Percentiles rank a stretch among this genome's conserved stretches.
phyloP scores from a whole-genome alignment of 1,140 invertebrate species.

The Meteorus sp. region DNA sequence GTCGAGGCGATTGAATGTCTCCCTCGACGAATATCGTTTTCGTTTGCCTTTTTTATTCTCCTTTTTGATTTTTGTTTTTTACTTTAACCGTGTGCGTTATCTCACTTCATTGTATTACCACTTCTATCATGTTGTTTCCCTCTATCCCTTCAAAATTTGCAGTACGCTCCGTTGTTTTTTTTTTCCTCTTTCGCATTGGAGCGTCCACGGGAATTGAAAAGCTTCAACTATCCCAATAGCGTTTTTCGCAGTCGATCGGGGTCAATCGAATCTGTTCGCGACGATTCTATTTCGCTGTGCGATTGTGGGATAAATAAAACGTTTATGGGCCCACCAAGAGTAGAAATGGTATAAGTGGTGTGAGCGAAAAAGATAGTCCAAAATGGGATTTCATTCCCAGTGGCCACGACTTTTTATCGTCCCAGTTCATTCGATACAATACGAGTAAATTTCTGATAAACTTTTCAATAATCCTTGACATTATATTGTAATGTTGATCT shows the following conservation, averaged over 20 bases:
- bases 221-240: constrained; percentile 30
- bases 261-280: constrained; percentile 40
- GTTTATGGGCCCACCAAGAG: constrained; percentile 41
- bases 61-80: constrained; percentile 38
- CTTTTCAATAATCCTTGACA: too few relatives aligned
- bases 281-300: constrained; percentile 39
- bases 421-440: too few relatives aligned
- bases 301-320: constrained; percentile 38
- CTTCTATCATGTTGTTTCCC: constrained; percentile 25
- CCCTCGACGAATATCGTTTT: constrained; percentile 44
- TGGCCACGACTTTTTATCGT: constrained; percentile 20
- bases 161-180: constrained; percentile 13
- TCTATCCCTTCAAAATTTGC: constrained; percentile 23
- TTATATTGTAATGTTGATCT: too few relatives aligned
- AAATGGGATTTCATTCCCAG: constrained; percentile 47
- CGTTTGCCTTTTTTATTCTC: constrained; percentile 24
- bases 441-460: background rate
- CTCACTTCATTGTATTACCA: constrained; percentile 26
- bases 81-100: too few relatives aligned
- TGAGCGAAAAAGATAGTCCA: constrained; percentile 26
- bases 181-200: constrained; percentile 8
- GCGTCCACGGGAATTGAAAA: constrained; percentile 32
- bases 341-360: background rate
- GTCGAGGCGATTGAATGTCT: constrained; percentile 48
- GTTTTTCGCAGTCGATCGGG: constrained; percentile 35